phyloP scores from a whole-genome alignment of 1,140 invertebrate species.

The Eufriesea mexicana region DNA sequence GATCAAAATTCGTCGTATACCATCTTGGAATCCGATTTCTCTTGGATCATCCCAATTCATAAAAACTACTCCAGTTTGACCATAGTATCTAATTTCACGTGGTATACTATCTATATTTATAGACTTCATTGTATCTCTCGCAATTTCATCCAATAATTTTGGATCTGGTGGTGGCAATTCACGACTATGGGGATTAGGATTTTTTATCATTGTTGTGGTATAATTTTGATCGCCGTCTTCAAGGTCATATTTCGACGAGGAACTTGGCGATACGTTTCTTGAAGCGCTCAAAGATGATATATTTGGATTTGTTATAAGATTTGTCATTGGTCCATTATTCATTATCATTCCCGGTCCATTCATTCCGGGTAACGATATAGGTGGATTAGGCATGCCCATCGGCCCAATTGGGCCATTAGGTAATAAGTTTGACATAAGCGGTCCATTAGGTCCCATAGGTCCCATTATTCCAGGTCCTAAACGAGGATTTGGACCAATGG shows the following conservation, averaged over 20 bases:
- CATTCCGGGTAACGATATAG: conserved; percentile 62
- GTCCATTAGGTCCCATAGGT: conserved; percentile 75
- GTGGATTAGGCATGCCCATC: conserved; percentile 65
- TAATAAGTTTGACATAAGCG: conserved; percentile 72
- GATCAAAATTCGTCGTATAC: conserved; percentile 85
- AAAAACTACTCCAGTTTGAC: conserved; percentile 91
- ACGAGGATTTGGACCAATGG: conserved; percentile 71
- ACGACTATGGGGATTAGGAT: conserved; percentile 56
- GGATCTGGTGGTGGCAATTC: conserved; percentile 84
- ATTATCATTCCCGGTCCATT: conserved; percentile 69
- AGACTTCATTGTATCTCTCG: conserved; percentile 87
- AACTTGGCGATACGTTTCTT: conserved; percentile 62
- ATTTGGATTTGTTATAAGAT: conserved; percentile 60
- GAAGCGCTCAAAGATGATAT: conserved; percentile 27
- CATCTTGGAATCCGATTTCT: conserved; percentile 92
- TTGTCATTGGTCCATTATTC: conserved; percentile 70
- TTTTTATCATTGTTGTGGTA: conserved; percentile 31
- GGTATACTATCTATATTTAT: conserved; percentile 92
- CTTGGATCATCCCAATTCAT: conserved; percentile 92
- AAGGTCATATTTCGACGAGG: conserved; percentile 59
- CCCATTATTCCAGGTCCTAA: conserved; percentile 75
- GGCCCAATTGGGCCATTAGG: conserved; percentile 72
- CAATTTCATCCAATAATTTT: conserved; percentile 84
- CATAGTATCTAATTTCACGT: conserved; percentile 93
- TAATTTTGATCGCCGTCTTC: conserved; percentile 65